Evolutionary conservation across 2,888 invertebrate genomes (phyloP), one percentile per base, ranked within the genome.

Genomic region (Scaptomyza flava): DNA sequence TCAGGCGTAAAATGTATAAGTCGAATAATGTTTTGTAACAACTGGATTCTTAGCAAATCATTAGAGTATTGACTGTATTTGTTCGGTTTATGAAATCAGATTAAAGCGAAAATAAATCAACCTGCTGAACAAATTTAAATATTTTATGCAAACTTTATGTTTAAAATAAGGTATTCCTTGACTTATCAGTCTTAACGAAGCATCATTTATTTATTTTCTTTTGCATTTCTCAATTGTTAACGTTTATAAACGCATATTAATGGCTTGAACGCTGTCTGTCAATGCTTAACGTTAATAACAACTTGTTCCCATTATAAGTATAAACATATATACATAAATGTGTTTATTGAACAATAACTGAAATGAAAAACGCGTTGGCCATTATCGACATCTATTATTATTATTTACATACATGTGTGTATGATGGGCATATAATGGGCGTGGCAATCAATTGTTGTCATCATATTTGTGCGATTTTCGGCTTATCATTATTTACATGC

Each of bases 401-500:
- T 41, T 41, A 62, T 71, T 62, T 64, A 12, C 30, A 67, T 27
- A 33, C 14, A 14, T 54, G 48, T 36, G 56, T 38, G 38, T 38
- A 12, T 12, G 12, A 34, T 34, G 34, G 7, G 38, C 11, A 14
- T 0, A 41, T 6, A 6, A 27, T 41, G 41, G 74, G 75, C 64
- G 68, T 68, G 68, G 63, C 68, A 68, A 78, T 61, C 68, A 48
- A 74, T 86, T 77, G 73, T 79, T 83, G 74, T 68, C 72, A 68
- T 68, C 83, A 67, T 74, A 71, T 64, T 71, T 74, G 60, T 65
- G 51, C 72, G 68, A 84, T 83, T 88, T 76, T 74, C 66, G 72
- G 79, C 78, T 80, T 89, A 81, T 74, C 74, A 68, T 84, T 87
- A 84, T 87, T 89, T 76, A 74, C 89, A 78, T 76, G 65, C 56